Evolutionary conservation across 2,113 vertebrate genomes (phyloP).

Genomic region (Pituophis catenifer): DNA sequence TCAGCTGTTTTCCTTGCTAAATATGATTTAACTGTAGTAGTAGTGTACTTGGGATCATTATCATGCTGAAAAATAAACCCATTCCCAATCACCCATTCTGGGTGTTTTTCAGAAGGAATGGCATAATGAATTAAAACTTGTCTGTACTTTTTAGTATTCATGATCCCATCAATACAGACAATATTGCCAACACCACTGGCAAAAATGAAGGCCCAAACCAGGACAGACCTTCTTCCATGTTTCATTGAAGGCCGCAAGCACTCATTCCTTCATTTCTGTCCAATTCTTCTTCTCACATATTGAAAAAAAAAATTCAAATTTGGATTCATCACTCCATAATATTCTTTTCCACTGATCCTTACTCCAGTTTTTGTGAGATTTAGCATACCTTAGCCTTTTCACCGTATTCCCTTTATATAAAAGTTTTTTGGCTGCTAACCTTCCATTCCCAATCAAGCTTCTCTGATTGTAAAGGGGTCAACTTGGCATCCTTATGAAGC

Average conservation of each 20-base stretch:
- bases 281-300: background rate
- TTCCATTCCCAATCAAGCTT: background rate
- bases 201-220: background rate
- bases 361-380: background rate
- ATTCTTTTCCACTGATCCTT: background rate
- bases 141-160: background rate
- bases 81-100: background rate
- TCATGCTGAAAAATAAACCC: background rate
- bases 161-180: background rate
- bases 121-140: background rate
- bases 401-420: background rate
- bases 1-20: background rate
- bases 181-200: background rate
- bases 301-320: background rate
- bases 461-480: background rate
- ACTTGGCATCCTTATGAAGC: background rate
- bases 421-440: background rate
- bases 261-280: background rate
- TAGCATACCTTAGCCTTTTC: background rate
- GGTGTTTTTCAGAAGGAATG: background rate
- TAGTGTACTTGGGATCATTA: background rate
- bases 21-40: background rate
- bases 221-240: background rate
- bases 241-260: background rate
- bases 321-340: background rate